Conservation (phyloP, 35 echinoderm and acorn worm genomes). For the Apostichopus japonicus region DNA sequence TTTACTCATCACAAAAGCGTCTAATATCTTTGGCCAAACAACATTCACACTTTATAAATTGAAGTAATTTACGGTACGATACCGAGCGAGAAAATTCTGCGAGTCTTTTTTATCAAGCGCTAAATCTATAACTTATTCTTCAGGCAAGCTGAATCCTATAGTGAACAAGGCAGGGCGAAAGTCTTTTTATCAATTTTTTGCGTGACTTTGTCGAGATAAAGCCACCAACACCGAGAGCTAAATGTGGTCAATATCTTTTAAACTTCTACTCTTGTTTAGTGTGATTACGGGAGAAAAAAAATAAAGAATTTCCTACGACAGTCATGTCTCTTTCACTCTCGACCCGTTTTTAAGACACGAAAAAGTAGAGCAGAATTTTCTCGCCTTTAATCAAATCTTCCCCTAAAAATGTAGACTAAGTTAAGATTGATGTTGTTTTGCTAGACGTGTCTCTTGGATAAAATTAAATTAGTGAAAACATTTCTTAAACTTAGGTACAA, state of each 20-base stretch:
- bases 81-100: too few relatives aligned
- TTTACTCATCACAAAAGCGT: too few relatives aligned
- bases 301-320: not conserved
- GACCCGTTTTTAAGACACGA: not conserved
- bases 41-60: too few relatives aligned
- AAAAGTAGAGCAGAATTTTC: not conserved
- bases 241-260: not conserved
- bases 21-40: too few relatives aligned
- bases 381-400: not conserved
- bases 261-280: not conserved
- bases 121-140: too few relatives aligned
- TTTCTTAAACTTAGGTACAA: not conserved
- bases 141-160: too few relatives aligned
- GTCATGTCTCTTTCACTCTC: not conserved
- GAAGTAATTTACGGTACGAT: too few relatives aligned
- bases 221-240: not conserved
- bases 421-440: not conserved
- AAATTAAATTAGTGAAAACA: constrained; percentile 1
- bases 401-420: not conserved
- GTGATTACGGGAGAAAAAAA: not conserved
- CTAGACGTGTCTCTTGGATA: not conserved
- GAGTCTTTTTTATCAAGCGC: too few relatives aligned
- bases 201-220: not conserved
- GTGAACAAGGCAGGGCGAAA: too few relatives aligned
- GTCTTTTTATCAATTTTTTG: not conserved